Evolutionary conservation across 92 coral and sea anemone genomes (phyloP).

Genomic region (Zoanthus gigantus): DNA sequence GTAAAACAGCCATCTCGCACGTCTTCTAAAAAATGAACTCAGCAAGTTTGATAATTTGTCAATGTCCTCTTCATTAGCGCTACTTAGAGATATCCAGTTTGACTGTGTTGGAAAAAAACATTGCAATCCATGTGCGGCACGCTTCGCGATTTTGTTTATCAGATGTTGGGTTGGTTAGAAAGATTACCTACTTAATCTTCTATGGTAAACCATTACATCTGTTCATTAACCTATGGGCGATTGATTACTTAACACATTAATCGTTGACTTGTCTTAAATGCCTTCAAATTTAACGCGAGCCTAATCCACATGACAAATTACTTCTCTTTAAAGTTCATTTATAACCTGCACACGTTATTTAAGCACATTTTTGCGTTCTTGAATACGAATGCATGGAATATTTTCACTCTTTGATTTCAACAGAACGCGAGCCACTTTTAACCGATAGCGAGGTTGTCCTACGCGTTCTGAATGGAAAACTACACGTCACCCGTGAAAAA

Average conservation of each 20-base stretch:
- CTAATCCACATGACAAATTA: conserved; percentile 36
- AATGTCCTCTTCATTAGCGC: neutral
- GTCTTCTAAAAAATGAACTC: neutral
- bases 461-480: conserved; percentile 35
- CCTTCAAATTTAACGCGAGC: neutral
- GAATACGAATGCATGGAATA: neutral
- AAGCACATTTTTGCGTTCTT: neutral
- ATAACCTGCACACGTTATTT: neutral
- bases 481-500: conserved; percentile 27
- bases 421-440: neutral
- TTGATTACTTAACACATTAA: conserved; percentile 9
- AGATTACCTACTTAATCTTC: neutral
- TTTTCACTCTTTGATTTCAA: neutral
- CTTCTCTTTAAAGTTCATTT: neutral
- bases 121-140: conserved; percentile 1
- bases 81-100: conserved; percentile 2
- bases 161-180: neutral
- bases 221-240: neutral
- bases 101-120: neutral
- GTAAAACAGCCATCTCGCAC: neutral
- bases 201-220: neutral
- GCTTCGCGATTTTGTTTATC: neutral
- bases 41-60: conserved; percentile 16
- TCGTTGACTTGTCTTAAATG: conserved; percentile 5
- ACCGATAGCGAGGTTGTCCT: conserved; percentile 26